Conservation (phyloP, 2,888 invertebrate genomes). For the Macrosoma leucophasiata region DNA sequence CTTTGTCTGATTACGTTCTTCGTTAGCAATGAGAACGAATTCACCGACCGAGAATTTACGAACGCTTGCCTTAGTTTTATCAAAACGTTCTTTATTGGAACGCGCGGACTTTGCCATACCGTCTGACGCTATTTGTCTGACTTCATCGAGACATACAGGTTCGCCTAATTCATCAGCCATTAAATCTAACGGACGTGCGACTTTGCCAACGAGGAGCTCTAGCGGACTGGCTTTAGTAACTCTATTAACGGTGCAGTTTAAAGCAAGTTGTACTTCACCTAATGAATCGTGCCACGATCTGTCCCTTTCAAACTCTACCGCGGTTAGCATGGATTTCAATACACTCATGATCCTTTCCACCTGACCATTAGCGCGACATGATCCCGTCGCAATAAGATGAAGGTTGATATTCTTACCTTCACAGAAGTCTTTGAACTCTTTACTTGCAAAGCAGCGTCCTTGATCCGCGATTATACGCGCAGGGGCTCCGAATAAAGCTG, state of each 20-base stretch:
- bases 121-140: too few relatives aligned
- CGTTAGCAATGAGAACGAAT: too few relatives aligned
- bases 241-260: constrained; percentile 29
- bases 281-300: constrained; percentile 29
- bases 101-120: constrained; percentile 21
- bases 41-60: too few relatives aligned
- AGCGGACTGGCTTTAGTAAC: constrained; percentile 28
- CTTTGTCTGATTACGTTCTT: constrained; percentile 12
- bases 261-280: constrained; percentile 28
- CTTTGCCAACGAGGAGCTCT: constrained; percentile 27
- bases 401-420: constrained; percentile 8
- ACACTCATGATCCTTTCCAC: constrained; percentile 25
- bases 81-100: too few relatives aligned
- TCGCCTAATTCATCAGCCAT: too few relatives aligned
- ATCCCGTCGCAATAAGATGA: not conserved
- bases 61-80: too few relatives aligned
- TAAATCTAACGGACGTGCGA: constrained; percentile 19
- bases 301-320: constrained; percentile 18
- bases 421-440: constrained; percentile 15
- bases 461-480: constrained; percentile 15
- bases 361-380: not conserved
- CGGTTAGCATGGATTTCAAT: constrained; percentile 14
- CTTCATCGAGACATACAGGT: too few relatives aligned
- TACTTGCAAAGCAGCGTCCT: constrained; percentile 10
- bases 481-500: constrained; percentile 15